Percentiles rank a stretch among this genome's conserved stretches.
phyloP scores from a whole-genome alignment of 2,888 invertebrate species.

The Holacanthella duospinosa region DNA sequence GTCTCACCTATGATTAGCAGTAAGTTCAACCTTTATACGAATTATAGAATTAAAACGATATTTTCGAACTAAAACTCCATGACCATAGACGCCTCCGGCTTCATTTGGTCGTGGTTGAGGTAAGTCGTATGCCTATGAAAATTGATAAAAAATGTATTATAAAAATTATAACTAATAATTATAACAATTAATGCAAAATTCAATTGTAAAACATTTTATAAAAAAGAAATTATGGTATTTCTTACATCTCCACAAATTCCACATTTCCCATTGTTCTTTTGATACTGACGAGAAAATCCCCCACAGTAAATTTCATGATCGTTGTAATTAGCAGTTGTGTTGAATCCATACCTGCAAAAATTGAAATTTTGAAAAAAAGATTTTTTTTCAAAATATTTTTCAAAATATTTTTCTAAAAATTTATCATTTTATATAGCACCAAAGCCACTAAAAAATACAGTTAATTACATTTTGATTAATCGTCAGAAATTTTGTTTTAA shows the following conservation, averaged over 20 bases:
- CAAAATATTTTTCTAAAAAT: not conserved
- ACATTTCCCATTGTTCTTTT: constrained; percentile 68
- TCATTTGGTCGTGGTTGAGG: constrained; percentile 55
- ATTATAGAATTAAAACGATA: constrained; percentile 59
- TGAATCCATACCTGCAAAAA: constrained; percentile 57
- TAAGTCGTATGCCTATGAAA: constrained; percentile 11
- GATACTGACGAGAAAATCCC: constrained; percentile 73
- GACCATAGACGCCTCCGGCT: constrained; percentile 69
- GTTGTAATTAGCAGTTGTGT: constrained; percentile 78
- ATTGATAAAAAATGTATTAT: not conserved
- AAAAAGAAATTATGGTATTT: too few relatives aligned
- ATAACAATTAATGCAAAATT: not conserved
- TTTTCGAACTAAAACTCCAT: constrained; percentile 65
- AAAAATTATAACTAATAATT: not conserved
- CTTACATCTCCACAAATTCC: constrained; percentile 45
- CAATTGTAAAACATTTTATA: too few relatives aligned
- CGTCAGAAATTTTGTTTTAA: too few relatives aligned
- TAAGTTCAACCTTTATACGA: constrained; percentile 67
- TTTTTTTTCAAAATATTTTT: not conserved
- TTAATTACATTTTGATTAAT: too few relatives aligned
- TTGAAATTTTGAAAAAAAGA: constrained; percentile 1
- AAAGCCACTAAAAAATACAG: not conserved
- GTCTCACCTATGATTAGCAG: constrained; percentile 65
- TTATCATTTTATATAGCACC: not conserved
- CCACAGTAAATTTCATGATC: constrained; percentile 82